Conservation (phyloP, 2,888 invertebrate species). For the Neocrepidodera transversa region DNA sequence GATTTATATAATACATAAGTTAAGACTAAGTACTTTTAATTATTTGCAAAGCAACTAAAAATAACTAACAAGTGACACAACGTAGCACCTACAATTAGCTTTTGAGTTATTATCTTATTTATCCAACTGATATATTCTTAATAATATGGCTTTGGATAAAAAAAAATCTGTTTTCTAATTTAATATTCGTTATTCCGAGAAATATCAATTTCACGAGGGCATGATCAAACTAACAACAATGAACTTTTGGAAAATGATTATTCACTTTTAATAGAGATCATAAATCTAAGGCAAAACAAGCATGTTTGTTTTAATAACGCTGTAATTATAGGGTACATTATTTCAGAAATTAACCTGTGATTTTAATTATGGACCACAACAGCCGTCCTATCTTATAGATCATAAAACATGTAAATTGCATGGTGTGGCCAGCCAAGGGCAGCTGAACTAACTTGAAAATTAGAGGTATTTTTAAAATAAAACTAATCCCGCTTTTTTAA, state of each 20-base stretch:
- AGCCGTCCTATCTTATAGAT: conserved; percentile 8
- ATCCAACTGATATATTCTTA: too few relatives aligned
- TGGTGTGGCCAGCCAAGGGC: conserved; percentile 10
- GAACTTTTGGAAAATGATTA: conserved; percentile 15
- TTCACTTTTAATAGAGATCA: conserved; percentile 22
- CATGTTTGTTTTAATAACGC: conserved; percentile 25
- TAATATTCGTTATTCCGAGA: too few relatives aligned
- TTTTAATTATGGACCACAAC: conserved; percentile 20
- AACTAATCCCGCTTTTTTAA: background rate
- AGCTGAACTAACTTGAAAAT: conserved; percentile 1
- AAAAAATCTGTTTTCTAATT: too few relatives aligned
- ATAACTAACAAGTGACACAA: too few relatives aligned
- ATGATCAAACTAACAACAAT: conserved; percentile 14
- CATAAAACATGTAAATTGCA: conserved; percentile 27
- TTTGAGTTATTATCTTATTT: too few relatives aligned
- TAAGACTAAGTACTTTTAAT: too few relatives aligned
- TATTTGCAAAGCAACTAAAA: too few relatives aligned
- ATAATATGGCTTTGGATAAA: too few relatives aligned
- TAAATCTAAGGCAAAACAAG: conserved; percentile 25
- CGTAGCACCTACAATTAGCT: too few relatives aligned
- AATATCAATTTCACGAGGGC: background rate
- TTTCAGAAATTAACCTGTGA: conserved; percentile 24
- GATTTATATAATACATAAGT: too few relatives aligned
- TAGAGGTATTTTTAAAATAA: background rate
- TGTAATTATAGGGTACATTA: conserved; percentile 26